These are phyloP conservation scores for Agonopterix alstromeriana DNA, from an alignment of 2,888 invertebrate species.

Conservation along the genomic window DNA sequence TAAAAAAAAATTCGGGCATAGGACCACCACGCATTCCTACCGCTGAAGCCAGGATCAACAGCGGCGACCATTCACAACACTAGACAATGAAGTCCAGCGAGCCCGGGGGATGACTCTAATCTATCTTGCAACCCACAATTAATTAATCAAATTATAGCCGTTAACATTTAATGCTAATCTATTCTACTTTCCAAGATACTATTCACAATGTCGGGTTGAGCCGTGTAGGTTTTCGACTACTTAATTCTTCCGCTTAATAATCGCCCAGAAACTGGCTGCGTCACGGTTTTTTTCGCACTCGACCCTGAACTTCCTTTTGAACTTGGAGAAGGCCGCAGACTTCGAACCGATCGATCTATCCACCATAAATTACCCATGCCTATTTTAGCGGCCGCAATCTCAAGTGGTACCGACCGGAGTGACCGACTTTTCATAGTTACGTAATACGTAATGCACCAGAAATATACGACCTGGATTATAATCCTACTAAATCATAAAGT, in stretches of 20 bases:
- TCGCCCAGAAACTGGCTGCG: conserved; percentile 7
- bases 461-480: conserved; percentile 27
- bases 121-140: too few species aligned
- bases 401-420: conserved; percentile 38
- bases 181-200: too few species aligned
- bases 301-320: conserved; percentile 70
- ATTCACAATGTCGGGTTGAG: not conserved
- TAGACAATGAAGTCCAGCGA: too few species aligned
- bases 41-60: too few species aligned
- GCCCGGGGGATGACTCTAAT: too few species aligned
- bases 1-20: too few species aligned
- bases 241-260: conserved; percentile 8
- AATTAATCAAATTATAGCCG: too few species aligned
- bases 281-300: conserved; percentile 15
- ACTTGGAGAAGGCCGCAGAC: conserved; percentile 59
- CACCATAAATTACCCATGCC: conserved; percentile 48
- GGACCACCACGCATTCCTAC: too few species aligned
- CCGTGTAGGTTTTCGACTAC: conserved; percentile 4
- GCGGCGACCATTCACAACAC: too few species aligned
- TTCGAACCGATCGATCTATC: conserved; percentile 51
- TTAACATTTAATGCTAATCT: not conserved
- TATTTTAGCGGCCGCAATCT: conserved; percentile 45
- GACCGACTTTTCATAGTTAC: conserved; percentile 49
- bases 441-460: conserved; percentile 52
- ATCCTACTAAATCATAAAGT: not conserved